phyloP scores from a whole-genome alignment of 2,113 vertebrate species.

The Asarcornis scutulata region DNA sequence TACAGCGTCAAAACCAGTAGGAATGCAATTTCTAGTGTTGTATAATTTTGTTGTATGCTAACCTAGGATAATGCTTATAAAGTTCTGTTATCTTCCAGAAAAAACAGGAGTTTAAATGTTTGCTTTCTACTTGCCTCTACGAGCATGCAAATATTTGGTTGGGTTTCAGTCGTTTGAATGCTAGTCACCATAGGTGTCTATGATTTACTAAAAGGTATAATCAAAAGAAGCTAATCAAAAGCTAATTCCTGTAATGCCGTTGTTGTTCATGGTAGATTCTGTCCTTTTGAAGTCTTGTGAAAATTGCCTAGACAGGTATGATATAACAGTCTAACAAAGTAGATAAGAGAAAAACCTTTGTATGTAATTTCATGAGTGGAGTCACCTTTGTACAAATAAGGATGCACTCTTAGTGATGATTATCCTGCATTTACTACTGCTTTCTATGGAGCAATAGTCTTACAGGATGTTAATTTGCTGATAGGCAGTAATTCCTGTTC shows the following conservation, averaged over 20 bases:
- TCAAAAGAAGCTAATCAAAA: background rate
- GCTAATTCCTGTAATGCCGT: background rate
- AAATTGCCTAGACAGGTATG: background rate
- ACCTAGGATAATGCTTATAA: background rate
- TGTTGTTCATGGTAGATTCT: background rate
- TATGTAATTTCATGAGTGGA: background rate
- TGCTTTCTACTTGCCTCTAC: background rate
- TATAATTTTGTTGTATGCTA: background rate
- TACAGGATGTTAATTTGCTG: background rate
- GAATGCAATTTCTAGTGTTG: background rate
- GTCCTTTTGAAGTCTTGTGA: background rate
- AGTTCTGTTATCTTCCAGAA: background rate
- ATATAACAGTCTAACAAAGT: background rate
- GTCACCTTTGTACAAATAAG: background rate
- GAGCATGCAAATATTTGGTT: background rate
- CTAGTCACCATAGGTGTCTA: background rate
- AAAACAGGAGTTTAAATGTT: background rate
- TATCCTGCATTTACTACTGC: background rate
- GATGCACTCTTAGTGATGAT: background rate
- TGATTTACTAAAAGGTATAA: background rate
- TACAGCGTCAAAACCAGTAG: constrained; percentile 90
- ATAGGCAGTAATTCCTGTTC: background rate
- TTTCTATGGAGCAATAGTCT: background rate
- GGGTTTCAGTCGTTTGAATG: background rate
- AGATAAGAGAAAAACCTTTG: background rate